Evolutionary conservation across 2,888 invertebrate genomes (phyloP).

Genomic region (Nymphalis polychloros): DNA sequence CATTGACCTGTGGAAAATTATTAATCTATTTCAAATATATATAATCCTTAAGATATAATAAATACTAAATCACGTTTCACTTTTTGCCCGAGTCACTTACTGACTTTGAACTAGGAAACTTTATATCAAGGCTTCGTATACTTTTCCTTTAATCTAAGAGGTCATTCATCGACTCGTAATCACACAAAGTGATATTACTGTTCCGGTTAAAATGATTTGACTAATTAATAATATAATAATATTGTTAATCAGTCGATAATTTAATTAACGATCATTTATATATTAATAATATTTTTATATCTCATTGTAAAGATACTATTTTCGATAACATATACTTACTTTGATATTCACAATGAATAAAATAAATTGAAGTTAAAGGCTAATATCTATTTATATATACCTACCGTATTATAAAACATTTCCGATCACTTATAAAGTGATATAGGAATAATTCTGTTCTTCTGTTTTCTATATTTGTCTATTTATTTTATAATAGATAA

Average conservation of each 20-base stretch:
- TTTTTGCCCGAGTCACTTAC: slow-evolving; percentile 26
- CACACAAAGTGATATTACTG: neutral
- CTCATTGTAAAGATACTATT: too few species aligned
- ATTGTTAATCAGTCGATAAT: too few species aligned
- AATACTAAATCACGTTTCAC: slow-evolving; percentile 1
- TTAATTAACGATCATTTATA: too few species aligned
- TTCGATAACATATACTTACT: too few species aligned
- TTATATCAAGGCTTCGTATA: slow-evolving; percentile 32
- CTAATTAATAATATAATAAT: neutral
- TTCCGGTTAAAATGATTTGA: neutral
- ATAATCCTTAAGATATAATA: neutral
- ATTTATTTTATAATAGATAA: neutral
- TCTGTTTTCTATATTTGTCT: neutral
- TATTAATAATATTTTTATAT: too few species aligned
- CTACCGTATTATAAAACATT: too few species aligned
- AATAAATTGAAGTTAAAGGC: too few species aligned
- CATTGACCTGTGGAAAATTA: too few species aligned
- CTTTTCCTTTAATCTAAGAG: slow-evolving; percentile 32
- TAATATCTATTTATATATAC: too few species aligned
- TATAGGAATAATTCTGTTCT: too few species aligned
- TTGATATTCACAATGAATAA: too few species aligned
- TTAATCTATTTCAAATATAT: neutral
- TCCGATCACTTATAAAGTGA: too few species aligned
- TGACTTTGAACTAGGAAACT: slow-evolving; percentile 40
- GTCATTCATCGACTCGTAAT: slow-evolving; percentile 31